phyloP scores from a whole-genome alignment of 1,140 invertebrate genomes.

The Drosophila albomicans region DNA sequence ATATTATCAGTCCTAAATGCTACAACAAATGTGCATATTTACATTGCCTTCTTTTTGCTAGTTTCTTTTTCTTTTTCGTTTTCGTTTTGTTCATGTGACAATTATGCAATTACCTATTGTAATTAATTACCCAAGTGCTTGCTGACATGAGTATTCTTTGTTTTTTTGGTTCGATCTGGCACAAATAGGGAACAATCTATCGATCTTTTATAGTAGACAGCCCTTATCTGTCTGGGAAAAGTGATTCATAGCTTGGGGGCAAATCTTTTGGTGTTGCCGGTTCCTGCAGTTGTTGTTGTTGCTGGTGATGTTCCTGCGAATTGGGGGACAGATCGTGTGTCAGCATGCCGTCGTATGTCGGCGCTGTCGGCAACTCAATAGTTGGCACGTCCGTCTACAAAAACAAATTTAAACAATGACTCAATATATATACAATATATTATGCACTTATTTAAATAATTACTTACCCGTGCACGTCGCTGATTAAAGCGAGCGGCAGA shows the following conservation, averaged over 20 bases:
- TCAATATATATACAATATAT: neutral
- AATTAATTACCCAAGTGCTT: conserved; percentile 34
- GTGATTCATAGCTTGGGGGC: conserved; percentile 81
- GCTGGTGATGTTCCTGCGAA: conserved; percentile 45
- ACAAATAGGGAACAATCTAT: conserved; percentile 58
- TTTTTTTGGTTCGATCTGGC: conserved; percentile 58
- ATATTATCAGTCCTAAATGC: conserved; percentile 68
- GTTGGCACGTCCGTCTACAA: conserved; percentile 71
- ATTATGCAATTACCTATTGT: conserved; percentile 33
- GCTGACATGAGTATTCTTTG: conserved; percentile 45
- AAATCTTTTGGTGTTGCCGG: conserved; percentile 78
- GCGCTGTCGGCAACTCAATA: conserved; percentile 66
- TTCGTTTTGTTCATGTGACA: neutral
- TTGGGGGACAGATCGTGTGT: conserved; percentile 41
- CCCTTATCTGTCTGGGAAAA: conserved; percentile 83
- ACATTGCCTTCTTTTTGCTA: conserved; percentile 53
- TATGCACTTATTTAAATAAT: neutral
- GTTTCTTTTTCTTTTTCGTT: neutral
- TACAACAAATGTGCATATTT: conserved; percentile 64
- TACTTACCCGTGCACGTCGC: conserved; percentile 59
- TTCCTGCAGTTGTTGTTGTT: conserved; percentile 1
- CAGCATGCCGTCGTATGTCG: conserved; percentile 46
- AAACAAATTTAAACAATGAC: neutral
- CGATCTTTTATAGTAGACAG: neutral
- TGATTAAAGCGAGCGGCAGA: conserved; percentile 73